phyloP scores from a whole-genome alignment of 2,888 invertebrate species.

The Pteria penguin region DNA sequence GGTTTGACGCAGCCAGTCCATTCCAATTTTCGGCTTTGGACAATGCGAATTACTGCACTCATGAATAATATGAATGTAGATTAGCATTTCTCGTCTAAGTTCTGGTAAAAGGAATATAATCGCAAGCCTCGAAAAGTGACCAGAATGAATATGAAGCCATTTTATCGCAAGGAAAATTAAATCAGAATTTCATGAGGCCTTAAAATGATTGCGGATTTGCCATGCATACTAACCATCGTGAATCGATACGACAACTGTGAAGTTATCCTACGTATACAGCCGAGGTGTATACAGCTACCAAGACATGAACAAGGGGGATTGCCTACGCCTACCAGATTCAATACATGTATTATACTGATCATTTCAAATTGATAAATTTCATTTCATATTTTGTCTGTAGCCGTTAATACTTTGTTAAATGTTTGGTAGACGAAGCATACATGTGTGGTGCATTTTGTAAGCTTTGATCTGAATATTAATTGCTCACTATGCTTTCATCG shows the following conservation, averaged over 20 bases:
- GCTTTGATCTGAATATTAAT: no score
- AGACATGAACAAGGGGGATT: no score
- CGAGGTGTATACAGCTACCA: no score
- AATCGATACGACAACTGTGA: conserved; percentile 16
- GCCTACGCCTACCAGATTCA: no score
- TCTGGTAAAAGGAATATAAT: conserved; percentile 48
- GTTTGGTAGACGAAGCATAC: no score
- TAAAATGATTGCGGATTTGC: conserved; percentile 38
- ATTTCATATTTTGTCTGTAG: no score
- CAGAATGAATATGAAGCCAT: conserved; percentile 43
- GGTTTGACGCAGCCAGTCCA: conserved; percentile 62
- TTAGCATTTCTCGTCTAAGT: conserved; percentile 47
- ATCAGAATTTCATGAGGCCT: conserved; percentile 47
- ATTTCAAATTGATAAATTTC: no score
- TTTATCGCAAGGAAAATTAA: conserved; percentile 42
- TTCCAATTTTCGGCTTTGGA: conserved; percentile 68
- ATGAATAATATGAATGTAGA: conserved; percentile 70
- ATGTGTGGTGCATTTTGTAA: no score
- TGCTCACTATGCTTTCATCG: no score
- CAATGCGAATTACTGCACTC: conserved; percentile 64
- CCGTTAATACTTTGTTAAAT: no score
- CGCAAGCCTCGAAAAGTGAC: conserved; percentile 43
- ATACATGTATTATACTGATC: no score
- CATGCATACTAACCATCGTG: conserved; percentile 35
- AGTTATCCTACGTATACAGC: no score